Evolutionary conservation across 2,113 vertebrate species (phyloP), one percentile per base, ranked within the genome.

Genomic region (Donacobius atricapilla): DNA sequence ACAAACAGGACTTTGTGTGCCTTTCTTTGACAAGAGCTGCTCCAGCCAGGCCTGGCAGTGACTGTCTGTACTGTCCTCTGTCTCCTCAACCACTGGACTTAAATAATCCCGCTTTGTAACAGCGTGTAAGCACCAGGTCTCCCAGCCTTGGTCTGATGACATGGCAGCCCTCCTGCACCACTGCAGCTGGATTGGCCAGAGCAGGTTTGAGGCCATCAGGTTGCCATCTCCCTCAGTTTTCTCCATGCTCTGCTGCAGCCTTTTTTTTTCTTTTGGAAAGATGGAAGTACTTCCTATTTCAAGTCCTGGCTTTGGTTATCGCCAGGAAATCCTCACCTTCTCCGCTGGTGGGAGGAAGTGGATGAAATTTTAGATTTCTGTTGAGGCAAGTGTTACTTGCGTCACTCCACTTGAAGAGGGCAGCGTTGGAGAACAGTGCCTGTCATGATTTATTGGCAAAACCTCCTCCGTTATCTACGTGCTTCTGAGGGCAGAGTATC

Each of bases 381-480:
- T 75, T 71, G 83, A 92, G 61, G 83, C 83, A 80, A 72, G 48
- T 65, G 85, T 89, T 95, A 48, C 48, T 90, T 87, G 57, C 11
- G 25, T 88, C 48, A 10, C 90, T 87, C 28, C 2, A 13, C 81
- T 93, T 84, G 93, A 73, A 71, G 61, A 91, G 70, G 90, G 80
- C 83, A 94, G 44, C 1, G 0, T 70, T 76, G 70, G 83, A 75
- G 76, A 95, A 15, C 60, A 48, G 90, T 47, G 76, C 35, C 39
- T 80, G 79, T 61, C 77, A 47, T 47, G 56, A 77, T 90, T 82
- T 70, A 78, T 58, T 87, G 93, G 93, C 95, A 96, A 83, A 89
- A 56, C 40, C 22, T 90, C 4, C 63, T 73, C 60, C 51, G 70
- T 70, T 88, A 68, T 60, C 93, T 92, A 3, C 28, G 7, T 56